Evolutionary conservation across 2,113 vertebrate species (phyloP).

Genomic region (Sylvilagus bachmani): DNA sequence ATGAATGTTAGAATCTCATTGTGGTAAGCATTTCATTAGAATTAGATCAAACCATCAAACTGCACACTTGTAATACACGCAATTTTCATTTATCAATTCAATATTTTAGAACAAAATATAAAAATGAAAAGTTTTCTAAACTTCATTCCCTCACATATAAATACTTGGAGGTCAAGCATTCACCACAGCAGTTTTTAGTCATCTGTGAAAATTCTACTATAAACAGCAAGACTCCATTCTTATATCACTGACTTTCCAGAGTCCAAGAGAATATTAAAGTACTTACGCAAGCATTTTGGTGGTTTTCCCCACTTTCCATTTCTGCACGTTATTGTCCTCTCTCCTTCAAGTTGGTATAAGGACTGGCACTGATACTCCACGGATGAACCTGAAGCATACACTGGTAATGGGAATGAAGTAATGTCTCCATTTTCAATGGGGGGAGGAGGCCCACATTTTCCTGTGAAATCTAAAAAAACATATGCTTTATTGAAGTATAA

Average conservation of each 20-base stretch:
- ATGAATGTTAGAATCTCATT: no score
- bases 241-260: neutral
- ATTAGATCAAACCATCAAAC: no score
- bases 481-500: neutral
- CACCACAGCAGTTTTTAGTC: neutral
- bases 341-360: neutral
- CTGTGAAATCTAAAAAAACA: neutral
- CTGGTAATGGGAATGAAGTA: neutral
- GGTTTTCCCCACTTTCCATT: constrained; percentile 82
- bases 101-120: neutral
- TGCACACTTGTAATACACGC: neutral
- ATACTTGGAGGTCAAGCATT: neutral
- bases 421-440: constrained; percentile 57
- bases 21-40: no score
- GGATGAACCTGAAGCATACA: neutral
- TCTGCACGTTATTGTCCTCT: constrained; percentile 67
- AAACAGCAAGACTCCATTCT: neutral
- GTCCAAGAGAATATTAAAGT: neutral
- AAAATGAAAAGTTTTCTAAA: neutral
- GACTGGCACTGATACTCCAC: constrained; percentile 56
- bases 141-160: neutral
- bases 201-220: neutral
- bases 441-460: constrained; percentile 59
- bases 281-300: constrained; percentile 75
- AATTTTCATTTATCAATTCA: neutral